phyloP scores from a whole-genome alignment of 2,113 vertebrate genomes.

The Corapipo altera region DNA sequence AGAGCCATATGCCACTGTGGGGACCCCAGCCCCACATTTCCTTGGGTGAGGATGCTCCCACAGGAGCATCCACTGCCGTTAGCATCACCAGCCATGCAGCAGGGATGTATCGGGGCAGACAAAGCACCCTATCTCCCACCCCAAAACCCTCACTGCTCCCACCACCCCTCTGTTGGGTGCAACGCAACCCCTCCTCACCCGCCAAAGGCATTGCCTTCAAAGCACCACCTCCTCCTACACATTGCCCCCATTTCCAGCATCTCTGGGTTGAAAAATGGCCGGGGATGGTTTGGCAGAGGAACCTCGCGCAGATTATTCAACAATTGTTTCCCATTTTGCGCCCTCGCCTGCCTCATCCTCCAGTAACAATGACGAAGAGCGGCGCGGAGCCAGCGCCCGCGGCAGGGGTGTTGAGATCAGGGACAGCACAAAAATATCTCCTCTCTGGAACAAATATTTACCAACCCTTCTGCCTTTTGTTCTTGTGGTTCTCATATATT shows the following conservation, averaged over 20 bases:
- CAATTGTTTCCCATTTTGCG: constrained; percentile 70
- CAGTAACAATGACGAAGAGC: constrained; percentile 69
- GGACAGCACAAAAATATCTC: constrained; percentile 71
- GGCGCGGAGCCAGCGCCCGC: constrained; percentile 65
- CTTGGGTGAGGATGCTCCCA: neutral
- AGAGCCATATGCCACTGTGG: accelerated
- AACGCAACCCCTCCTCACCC: neutral
- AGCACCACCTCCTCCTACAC: neutral
- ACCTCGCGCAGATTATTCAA: constrained; percentile 30
- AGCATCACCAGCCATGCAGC: accelerated
- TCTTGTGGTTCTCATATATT: constrained; percentile 64
- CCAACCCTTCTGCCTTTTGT: constrained; percentile 71
- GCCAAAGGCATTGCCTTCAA: neutral
- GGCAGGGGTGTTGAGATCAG: constrained; percentile 70
- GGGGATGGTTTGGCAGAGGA: constrained; percentile 52
- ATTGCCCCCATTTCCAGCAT: constrained; percentile 35
- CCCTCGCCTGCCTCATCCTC: constrained; percentile 69
- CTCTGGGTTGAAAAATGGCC: constrained; percentile 28
- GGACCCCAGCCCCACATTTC: neutral
- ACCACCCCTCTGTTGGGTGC: neutral
- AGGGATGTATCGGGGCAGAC: neutral
- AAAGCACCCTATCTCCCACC: neutral
- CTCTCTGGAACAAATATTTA: constrained; percentile 73
- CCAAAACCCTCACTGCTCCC: neutral
- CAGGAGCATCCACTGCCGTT: accelerated